phyloP scores from a whole-genome alignment of 2,888 invertebrate species.

The Aquatica leii region DNA sequence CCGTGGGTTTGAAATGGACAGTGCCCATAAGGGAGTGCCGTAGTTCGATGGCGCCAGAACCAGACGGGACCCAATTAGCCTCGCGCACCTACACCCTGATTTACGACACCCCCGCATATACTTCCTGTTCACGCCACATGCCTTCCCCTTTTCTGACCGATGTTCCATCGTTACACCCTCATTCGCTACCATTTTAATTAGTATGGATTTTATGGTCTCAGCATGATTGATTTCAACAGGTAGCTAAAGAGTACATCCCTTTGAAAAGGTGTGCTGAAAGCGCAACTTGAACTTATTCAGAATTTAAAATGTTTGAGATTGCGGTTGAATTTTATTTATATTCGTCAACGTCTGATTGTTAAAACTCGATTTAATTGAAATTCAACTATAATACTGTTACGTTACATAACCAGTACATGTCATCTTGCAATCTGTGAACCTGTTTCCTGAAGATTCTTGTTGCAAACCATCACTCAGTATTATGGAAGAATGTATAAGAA shows the following conservation, averaged over 20 bases:
- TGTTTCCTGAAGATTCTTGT: too few species aligned
- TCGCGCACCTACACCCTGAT: constrained; percentile 59
- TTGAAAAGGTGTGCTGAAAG: too few species aligned
- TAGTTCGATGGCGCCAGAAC: constrained; percentile 55
- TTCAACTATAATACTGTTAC: too few species aligned
- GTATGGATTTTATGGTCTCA: constrained; percentile 41
- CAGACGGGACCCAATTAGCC: constrained; percentile 59
- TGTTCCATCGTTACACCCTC: constrained; percentile 40
- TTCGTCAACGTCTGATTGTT: too few species aligned
- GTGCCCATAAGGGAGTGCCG: constrained; percentile 49
- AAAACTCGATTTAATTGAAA: too few species aligned
- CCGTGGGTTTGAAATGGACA: constrained; percentile 45
- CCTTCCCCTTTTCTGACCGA: constrained; percentile 38
- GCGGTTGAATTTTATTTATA: too few species aligned
- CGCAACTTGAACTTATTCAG: too few species aligned
- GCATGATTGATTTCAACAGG: constrained; percentile 51
- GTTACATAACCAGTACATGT: too few species aligned
- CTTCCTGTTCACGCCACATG: constrained; percentile 56
- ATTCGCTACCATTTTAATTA: constrained; percentile 51
- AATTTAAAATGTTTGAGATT: too few species aligned
- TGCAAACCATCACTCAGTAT: too few species aligned
- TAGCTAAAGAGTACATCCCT: constrained; percentile 27
- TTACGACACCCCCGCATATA: constrained; percentile 57
- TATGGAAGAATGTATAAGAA: too few species aligned
- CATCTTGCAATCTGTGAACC: too few species aligned